These are phyloP conservation scores for Ectobius pallidus DNA, from an alignment of 2,888 invertebrate genomes.

Conservation along the genomic window DNA sequence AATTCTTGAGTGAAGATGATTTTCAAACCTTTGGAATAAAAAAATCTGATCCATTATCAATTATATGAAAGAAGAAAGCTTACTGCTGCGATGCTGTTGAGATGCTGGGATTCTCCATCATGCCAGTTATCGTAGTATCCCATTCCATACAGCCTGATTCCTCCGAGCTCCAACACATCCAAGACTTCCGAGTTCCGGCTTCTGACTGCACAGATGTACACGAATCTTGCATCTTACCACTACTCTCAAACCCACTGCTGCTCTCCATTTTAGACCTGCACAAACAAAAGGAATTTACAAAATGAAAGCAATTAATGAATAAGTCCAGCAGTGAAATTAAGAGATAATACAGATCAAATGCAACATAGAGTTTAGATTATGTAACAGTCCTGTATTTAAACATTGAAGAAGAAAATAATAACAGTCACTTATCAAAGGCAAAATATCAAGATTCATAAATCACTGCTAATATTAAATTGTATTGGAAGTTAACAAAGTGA, in stretches of 20 bases:
- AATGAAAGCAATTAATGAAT: no score
- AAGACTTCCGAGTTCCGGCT: background rate
- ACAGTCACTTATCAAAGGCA: no score
- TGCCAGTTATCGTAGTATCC: slow-evolving; percentile 30
- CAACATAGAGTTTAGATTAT: no score
- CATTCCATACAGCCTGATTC: slow-evolving; percentile 45
- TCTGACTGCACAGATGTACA: slow-evolving; percentile 30
- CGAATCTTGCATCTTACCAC: slow-evolving; percentile 37
- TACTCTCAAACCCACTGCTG: slow-evolving; percentile 33
- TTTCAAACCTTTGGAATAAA: no score
- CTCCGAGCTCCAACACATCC: slow-evolving; percentile 42
- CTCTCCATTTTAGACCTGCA: slow-evolving; percentile 30
- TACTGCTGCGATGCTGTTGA: background rate
- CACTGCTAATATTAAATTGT: no score
- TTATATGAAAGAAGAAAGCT: background rate
- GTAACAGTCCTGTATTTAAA: no score
- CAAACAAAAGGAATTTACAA: slow-evolving; percentile 24
- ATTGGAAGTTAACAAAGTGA: no score
- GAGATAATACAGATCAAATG: background rate
- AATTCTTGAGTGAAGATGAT: no score
- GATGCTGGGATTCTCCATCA: background rate
- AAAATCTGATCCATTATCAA: no score
- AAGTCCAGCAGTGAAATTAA: background rate
- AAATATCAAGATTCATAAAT: no score
- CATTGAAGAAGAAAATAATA: no score